phyloP scores from a whole-genome alignment of 2,113 vertebrate genomes.

The Tragulus kanchil region DNA sequence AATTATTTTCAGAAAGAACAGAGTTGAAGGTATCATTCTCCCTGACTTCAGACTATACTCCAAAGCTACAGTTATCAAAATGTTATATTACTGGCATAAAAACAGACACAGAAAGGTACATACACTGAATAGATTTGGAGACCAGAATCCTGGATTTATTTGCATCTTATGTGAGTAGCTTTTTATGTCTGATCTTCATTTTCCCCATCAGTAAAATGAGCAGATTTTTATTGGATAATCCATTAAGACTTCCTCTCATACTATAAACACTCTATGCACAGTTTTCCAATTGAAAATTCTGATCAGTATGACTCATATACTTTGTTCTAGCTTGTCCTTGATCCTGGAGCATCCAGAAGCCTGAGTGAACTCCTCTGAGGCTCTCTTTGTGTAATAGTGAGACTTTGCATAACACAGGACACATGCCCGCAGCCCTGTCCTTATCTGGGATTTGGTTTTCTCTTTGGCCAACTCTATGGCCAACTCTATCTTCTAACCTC shows the following conservation, averaged over 20 bases:
- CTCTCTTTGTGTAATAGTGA: neutral
- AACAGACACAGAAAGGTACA: neutral
- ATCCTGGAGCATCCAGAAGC: neutral
- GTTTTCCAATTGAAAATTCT: neutral
- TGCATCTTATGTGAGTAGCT: neutral
- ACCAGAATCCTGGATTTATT: neutral
- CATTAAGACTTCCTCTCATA: neutral
- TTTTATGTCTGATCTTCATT: neutral
- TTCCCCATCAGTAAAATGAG: neutral
- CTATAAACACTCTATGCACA: neutral
- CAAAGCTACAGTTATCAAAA: neutral
- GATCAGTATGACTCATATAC: neutral
- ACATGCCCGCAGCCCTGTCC: rapidly evolving
- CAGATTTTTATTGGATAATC: neutral
- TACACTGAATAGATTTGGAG: neutral
- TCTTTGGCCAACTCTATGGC: neutral
- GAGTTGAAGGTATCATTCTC: neutral
- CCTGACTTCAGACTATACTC: neutral
- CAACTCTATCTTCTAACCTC: neutral
- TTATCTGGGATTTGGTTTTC: neutral
- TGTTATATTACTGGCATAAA: neutral
- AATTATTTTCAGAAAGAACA: neutral
- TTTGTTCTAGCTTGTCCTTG: neutral
- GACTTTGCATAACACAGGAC: neutral
- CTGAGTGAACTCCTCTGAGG: neutral